Conservation (phyloP, 2,888 invertebrate genomes). For the Orchesella flavescens region DNA sequence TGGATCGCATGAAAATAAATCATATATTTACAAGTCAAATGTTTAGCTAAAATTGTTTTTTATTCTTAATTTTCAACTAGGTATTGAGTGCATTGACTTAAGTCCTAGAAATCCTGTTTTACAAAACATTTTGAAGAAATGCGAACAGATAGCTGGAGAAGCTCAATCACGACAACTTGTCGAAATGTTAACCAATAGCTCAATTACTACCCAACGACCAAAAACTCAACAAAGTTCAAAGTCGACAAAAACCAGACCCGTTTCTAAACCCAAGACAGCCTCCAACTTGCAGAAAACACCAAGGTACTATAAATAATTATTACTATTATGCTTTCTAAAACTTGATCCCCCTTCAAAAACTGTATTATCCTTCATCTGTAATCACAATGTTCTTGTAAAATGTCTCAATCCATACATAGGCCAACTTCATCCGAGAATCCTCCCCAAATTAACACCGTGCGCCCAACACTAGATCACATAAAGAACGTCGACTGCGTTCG, state of each 20-base stretch:
- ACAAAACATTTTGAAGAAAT: slow-evolving; percentile 48
- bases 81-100: slow-evolving; percentile 10
- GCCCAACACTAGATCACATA: background rate
- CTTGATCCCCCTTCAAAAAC: too few relatives aligned
- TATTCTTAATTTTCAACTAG: slow-evolving; percentile 4
- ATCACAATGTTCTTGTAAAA: too few relatives aligned
- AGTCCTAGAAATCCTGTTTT: slow-evolving; percentile 48
- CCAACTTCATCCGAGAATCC: slow-evolving; percentile 24
- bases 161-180: slow-evolving; percentile 31
- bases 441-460: background rate
- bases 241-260: background rate
- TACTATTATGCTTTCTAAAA: background rate
- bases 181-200: slow-evolving; percentile 24
- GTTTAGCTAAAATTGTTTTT: background rate
- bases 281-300: background rate
- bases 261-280: slow-evolving; percentile 14
- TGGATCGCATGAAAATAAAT: background rate
- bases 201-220: background rate
- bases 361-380: too few relatives aligned
- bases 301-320: slow-evolving; percentile 28
- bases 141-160: slow-evolving; percentile 44
- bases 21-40: background rate
- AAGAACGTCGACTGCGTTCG: background rate
- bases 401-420: slow-evolving; percentile 8
- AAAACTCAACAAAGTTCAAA: slow-evolving; percentile 25